Base-by-base conservation (phyloP, 2,888 invertebrate species). In the Temnothorax ravouxi region DNA sequence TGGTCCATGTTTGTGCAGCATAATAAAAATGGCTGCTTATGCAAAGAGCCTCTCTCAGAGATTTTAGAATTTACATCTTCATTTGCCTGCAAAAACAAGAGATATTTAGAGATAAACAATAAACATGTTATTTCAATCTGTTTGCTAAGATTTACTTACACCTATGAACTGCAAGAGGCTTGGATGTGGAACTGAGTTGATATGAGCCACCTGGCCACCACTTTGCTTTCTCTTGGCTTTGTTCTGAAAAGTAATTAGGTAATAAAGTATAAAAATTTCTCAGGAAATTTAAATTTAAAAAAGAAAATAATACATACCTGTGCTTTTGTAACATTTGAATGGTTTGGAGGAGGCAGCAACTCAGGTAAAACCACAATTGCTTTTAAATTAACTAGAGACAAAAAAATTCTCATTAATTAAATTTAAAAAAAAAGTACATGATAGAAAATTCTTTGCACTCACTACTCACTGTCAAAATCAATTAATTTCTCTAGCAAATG, bases 401-500 rank as follows among this genome's bases (percentile, higher is more conserved):
- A 21, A 54, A 29, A 59, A 34, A 34, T 61, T 61, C 34, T 34
- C 9, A 34, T 61, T 61, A 34, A 61, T 61, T 29, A 59, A 61
- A 34, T n/a, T n/a, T n/a, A n/a, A 9, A 34, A 61, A n/a, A n/a
- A 61, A 61, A 61, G 61, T 18, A 3, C 9, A 61, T 61, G 34
- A 61, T 15, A 61, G 18, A 34, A 61, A 61, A 61, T 61, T 3
- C 34, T 61, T 61, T 61, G 59, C 29, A 29, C 8, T 61, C 59
- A 61, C 59, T 61, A 34, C 59, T 61, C 59, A 61, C 59, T 61
- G 29, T 61, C 59, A 61, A 61, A 61, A 6, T 61, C 29, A 34
- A 15, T 61, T 29, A 61, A 61, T 29, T 61, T 6, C 29, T 61
- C 29, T 34, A 61, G 29, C 29, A 61, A 61, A 61, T 61, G 59